Percentiles rank a stretch among this genome's conserved stretches.
Conservation (phyloP, 2,888 invertebrate species). For the Lagria hirta region DNA sequence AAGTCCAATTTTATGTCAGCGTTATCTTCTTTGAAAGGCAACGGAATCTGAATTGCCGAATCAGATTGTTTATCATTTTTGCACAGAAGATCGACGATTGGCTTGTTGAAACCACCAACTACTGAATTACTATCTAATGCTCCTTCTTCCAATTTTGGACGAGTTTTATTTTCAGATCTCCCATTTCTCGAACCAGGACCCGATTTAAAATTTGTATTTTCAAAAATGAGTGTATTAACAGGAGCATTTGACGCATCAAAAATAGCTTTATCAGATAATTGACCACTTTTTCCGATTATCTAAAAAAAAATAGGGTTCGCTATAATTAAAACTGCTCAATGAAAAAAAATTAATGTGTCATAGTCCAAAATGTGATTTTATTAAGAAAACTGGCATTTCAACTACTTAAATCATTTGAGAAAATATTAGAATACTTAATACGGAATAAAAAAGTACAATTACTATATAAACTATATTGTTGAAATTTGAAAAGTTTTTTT, state of each 20-base stretch:
- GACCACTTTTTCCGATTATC: constrained; percentile 42
- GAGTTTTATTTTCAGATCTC: constrained; percentile 62
- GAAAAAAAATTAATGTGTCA: too few species aligned
- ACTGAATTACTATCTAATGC: constrained; percentile 48
- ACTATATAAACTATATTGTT: too few species aligned
- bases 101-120: constrained; percentile 55
- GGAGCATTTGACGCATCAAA: constrained; percentile 77
- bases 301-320: too few species aligned
- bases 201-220: constrained; percentile 87
- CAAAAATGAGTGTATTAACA: constrained; percentile 86
- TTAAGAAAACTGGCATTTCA: too few species aligned
- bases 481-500: too few species aligned
- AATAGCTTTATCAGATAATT: constrained; percentile 56
- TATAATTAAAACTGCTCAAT: too few species aligned
- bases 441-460: too few species aligned
- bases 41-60: constrained; percentile 60
- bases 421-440: too few species aligned
- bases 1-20: constrained; percentile 93
- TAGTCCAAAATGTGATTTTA: too few species aligned
- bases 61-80: constrained; percentile 53
- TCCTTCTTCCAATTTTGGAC: constrained; percentile 61
- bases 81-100: constrained; percentile 53
- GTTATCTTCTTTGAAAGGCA: constrained; percentile 76
- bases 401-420: too few species aligned
- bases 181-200: constrained; percentile 61